Conservation (phyloP, 2,797 vertebrate species). For the Labroides dimidiatus region DNA sequence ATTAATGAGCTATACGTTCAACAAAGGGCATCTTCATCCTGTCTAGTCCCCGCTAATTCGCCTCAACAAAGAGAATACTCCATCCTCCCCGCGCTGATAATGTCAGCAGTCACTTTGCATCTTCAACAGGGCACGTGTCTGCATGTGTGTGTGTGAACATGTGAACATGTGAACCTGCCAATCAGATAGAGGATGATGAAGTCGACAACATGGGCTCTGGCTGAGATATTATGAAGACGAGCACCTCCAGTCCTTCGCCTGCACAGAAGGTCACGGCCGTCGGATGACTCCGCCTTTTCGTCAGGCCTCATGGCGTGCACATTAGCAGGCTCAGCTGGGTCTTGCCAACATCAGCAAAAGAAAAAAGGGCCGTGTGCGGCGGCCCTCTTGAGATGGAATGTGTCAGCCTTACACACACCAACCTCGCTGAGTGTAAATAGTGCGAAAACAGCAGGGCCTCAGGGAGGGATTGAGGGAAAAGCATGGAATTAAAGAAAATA, state of each 20-base stretch:
- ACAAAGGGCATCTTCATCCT: slow-evolving; percentile 39
- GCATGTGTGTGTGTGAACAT: background rate
- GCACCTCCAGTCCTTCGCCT: slow-evolving; percentile 32
- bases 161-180: slow-evolving; percentile 8
- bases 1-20: slow-evolving; percentile 47
- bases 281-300: slow-evolving; percentile 43
- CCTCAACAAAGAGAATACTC: slow-evolving; percentile 18
- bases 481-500: slow-evolving; percentile 25
- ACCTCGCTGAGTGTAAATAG: slow-evolving; percentile 35
- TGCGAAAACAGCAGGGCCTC: slow-evolving; percentile 14
- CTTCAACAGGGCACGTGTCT: slow-evolving; percentile 11
- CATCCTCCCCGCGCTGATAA: slow-evolving; percentile 14
- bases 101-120: slow-evolving; percentile 13
- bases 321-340: slow-evolving; percentile 49
- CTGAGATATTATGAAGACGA: slow-evolving; percentile 24
- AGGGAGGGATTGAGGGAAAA: slow-evolving; percentile 20
- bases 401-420: slow-evolving; percentile 37
- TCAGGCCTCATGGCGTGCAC: slow-evolving; percentile 38
- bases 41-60: slow-evolving; percentile 31
- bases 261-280: slow-evolving; percentile 54
- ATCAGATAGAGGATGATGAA: slow-evolving; percentile 33
- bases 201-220: slow-evolving; percentile 4
- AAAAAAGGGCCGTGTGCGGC: slow-evolving; percentile 45
- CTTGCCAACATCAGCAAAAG: slow-evolving; percentile 54
- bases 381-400: slow-evolving; percentile 60